Percentiles rank a stretch among this genome's conserved stretches.
phyloP scores from a whole-genome alignment of 2,113 vertebrate genomes.

The Capreolus pygargus region DNA sequence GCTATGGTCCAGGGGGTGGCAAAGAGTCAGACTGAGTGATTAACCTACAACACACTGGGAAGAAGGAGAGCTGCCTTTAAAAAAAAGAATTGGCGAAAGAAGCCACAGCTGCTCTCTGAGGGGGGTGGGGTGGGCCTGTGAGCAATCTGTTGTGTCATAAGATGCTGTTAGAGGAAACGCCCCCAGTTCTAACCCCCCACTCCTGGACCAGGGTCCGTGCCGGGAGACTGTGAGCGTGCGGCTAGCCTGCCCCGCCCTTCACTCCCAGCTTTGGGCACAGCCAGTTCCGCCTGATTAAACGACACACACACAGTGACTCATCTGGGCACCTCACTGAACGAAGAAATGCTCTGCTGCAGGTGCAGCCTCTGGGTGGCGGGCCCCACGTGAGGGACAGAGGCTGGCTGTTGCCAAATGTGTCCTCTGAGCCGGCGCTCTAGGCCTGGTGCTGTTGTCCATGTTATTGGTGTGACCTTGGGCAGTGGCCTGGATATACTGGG shows the following conservation, averaged over 20 bases:
- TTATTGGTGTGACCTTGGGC: neutral
- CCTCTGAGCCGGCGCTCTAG: neutral
- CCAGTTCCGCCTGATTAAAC: neutral
- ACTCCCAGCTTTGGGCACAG: neutral
- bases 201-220: neutral
- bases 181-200: neutral
- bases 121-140: neutral
- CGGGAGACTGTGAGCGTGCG: neutral
- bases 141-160: rapidly evolving
- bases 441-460: neutral
- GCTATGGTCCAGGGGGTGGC: neutral
- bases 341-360: neutral
- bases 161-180: neutral
- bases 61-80: neutral
- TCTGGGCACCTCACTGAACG: neutral
- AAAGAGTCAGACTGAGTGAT: neutral
- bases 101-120: neutral
- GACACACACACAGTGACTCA: neutral
- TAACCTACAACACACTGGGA: neutral
- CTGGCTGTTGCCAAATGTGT: neutral
- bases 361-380: neutral
- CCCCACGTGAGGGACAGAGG: neutral
- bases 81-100: neutral
- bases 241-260: neutral
- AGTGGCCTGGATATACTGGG: neutral